Evolutionary conservation across 2,888 invertebrate genomes (phyloP).

Genomic region (Barypeithes pellucidus): DNA sequence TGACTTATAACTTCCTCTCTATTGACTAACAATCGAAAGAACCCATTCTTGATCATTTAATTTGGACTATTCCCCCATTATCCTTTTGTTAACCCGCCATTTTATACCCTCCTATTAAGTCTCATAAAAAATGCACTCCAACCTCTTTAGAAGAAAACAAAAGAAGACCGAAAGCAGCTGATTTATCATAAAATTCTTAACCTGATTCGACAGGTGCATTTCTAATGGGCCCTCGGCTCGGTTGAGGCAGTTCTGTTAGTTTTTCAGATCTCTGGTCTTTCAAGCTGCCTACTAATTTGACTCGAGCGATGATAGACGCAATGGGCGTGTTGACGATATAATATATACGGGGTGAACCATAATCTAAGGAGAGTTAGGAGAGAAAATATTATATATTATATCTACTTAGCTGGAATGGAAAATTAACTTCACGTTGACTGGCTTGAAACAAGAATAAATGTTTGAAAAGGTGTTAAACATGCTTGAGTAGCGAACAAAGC

Average conservation of each 20-base stretch:
- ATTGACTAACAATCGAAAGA: conserved; percentile 4
- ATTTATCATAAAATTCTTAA: conserved; percentile 46
- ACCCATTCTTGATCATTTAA: conserved; percentile 13
- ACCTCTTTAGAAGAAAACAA: conserved; percentile 38
- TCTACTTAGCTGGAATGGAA: too few species aligned
- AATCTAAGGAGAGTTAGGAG: neutral
- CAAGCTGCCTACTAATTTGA: conserved; percentile 39
- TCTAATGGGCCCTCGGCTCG: conserved; percentile 22
- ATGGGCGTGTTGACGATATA: conserved; percentile 13
- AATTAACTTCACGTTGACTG: too few species aligned
- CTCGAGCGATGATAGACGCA: conserved; percentile 1
- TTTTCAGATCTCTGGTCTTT: conserved; percentile 31
- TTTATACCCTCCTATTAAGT: conserved; percentile 30
- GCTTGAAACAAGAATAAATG: too few species aligned
- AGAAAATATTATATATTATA: too few species aligned
- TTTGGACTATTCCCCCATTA: conserved; percentile 10
- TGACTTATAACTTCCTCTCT: conserved; percentile 28
- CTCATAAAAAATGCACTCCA: conserved; percentile 37
- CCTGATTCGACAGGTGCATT: conserved; percentile 47
- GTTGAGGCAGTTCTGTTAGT: conserved; percentile 43
- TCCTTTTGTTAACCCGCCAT: conserved; percentile 30
- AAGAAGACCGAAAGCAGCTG: conserved; percentile 46
- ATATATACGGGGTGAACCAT: conserved; percentile 2
- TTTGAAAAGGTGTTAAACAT: too few species aligned
- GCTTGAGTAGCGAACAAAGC: too few species aligned